These are phyloP conservation scores for Tribolium madens DNA, from an alignment of 1,140 invertebrate genomes.

Conservation along the genomic window DNA sequence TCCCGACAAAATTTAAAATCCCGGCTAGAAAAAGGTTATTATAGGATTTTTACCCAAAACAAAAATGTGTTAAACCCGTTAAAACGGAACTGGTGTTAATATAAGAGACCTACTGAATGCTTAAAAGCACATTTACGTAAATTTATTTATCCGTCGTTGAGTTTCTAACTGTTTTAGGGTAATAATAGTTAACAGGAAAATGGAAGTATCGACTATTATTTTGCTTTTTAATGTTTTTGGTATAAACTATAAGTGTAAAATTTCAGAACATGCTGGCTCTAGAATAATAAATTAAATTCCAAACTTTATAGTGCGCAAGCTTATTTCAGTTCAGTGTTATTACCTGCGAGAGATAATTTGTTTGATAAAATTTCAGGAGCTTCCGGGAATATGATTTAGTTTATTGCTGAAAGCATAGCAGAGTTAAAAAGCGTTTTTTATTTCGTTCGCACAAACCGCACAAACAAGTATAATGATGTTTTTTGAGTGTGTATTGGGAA, in stretches of 20 bases:
- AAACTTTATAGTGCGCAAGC: background rate
- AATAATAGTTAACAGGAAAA: background rate
- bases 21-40: background rate
- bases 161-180: background rate
- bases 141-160: background rate
- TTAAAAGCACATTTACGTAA: background rate
- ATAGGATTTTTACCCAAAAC: background rate
- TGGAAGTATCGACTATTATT: background rate
- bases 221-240: background rate
- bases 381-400: background rate
- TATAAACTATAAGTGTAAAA: background rate
- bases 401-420: background rate
- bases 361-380: conserved; percentile 20
- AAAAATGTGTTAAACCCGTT: background rate
- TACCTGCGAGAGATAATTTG: conserved; percentile 15
- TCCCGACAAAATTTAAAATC: conserved; percentile 4
- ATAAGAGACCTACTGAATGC: no score
- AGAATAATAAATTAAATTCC: conserved; percentile 1
- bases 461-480: no score
- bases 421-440: no score
- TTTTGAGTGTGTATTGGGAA: no score
- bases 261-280: background rate
- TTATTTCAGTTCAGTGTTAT: conserved; percentile 28
- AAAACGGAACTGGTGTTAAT: background rate
- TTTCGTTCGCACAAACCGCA: no score